Base-by-base conservation (phyloP, 64 coral and sea anemone genomes). In the Montipora sp. region DNA sequence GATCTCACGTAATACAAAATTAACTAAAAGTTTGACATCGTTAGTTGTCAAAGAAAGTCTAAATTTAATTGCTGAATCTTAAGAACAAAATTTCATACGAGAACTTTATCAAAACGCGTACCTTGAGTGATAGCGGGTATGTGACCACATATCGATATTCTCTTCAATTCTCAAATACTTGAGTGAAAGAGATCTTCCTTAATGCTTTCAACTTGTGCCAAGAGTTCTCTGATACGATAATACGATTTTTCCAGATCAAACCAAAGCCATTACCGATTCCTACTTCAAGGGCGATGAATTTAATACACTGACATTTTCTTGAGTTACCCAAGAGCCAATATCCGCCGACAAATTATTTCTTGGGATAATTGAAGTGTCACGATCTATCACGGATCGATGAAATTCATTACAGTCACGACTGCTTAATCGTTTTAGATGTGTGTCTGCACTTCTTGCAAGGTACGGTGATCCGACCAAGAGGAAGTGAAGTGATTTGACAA, bases 341-440 rank as follows among this genome's bases (percentile, higher is more conserved):
- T 85, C 53, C 53, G 61, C 19, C 65, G n/a, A 59, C 36, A 85
- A 85, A 85, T 85, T 23, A 18, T 18, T 85, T 68, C 46, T 22
- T 63, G 43, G 70, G 48, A 85, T 48, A 51, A 57, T 57, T 51
- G 65, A 72, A 20, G 20, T 22, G 8, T 50, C 67, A 27, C 66
- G 11, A 8, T 57, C 53, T 8, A 57, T 57, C 53, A 77, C 81
- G 8, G 58, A 44, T 19, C 15, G 61, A 84, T 20, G 24, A 84
- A 48, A 9, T 68, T 36, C 43, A 67, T 12, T 48, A 36, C 59
- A 84, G 11, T 57, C 53, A 57, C 6, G 11, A 57, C 6, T 57
- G 53, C 6, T 57, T 57, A 36, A 11, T 57, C 53, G 53, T 57
- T 57, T 57, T 36, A 77, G 9, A 47, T 46, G 36, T 5, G 12